Evolutionary conservation across 2,888 invertebrate genomes (phyloP).

Genomic region (Plebejus anna): DNA sequence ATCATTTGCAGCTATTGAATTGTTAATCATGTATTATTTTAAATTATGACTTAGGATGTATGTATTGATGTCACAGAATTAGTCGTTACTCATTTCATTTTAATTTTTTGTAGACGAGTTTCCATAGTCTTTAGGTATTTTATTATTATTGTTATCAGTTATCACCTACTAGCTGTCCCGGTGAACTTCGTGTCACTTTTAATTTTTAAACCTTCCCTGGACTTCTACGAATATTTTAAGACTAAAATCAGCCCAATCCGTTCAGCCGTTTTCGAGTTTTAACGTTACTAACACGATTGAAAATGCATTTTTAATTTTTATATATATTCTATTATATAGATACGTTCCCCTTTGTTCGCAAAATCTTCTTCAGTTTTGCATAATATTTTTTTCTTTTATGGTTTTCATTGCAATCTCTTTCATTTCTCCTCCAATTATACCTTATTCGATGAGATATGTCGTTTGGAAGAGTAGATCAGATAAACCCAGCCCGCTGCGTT

Average conservation of each 20-base stretch:
- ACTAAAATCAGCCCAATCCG: too few species aligned
- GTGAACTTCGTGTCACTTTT: too few species aligned
- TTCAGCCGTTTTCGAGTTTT: too few species aligned
- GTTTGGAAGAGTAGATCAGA: not conserved
- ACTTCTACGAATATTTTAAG: too few species aligned
- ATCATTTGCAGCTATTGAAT: conserved; percentile 8
- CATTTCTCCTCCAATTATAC: not conserved
- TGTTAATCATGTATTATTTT: not conserved
- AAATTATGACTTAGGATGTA: not conserved
- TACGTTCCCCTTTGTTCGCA: too few species aligned
- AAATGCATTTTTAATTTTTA: too few species aligned
- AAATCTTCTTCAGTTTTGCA: too few species aligned
- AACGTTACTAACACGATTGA: too few species aligned
- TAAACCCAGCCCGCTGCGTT: not conserved
- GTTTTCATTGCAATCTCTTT: not conserved
- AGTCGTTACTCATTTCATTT: not conserved
- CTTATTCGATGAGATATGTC: not conserved
- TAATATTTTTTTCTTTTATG: not conserved
- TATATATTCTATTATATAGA: too few species aligned
- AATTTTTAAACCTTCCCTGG: too few species aligned
- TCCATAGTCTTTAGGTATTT: not conserved
- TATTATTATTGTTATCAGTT: not conserved
- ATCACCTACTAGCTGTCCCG: too few species aligned
- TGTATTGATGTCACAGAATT: not conserved
- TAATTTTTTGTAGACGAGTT: not conserved